Base-by-base conservation (phyloP, 2,888 invertebrate species). In the Nemoura dubitans region DNA sequence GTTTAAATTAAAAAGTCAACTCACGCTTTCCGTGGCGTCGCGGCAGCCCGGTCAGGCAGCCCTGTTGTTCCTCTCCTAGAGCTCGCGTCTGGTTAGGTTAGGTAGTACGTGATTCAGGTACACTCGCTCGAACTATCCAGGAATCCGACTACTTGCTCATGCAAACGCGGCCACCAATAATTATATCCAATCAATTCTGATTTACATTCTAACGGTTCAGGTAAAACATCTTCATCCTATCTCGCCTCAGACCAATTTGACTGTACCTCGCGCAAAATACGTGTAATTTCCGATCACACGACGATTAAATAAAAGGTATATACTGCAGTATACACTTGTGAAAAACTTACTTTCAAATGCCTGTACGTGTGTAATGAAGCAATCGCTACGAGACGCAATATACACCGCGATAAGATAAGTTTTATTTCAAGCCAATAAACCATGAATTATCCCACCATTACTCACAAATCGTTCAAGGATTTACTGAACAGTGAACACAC, bases 201-300 rank as follows among this genome's bases (percentile, higher is more conserved):
- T 81, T 81, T 28, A 81, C 81, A 81, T 81, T 81, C 81, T 81
- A 81, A 81, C 81, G 81, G 81, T 81, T 27, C 29, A 81, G 26
- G 78, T 27, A 78, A 78, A 26, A 78, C 78, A 78, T 78, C 78
- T 78, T 78, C 78, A 78, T 78, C 78, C 21, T n/a, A 28, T 27
- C 78, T 78, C 78, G 28, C 78, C 5, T 78, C 78, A 78, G 28
- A 59, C 59, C 59, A 59, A 59, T 59, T 59, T 59, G 59, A 59
- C 59, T 10, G 21, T 21, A 59, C 21, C 16, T 1, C 59, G 59
- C 59, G 59, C 59, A 59, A 59, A 59, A 59, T 21, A 21, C 59
- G 59, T 59, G 59, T 59, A 59, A 59, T 59, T 59, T 59, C 59
- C 59, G 59, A 59, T 59, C 59, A 21, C 14, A 59, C 59, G 59